Evolutionary conservation across 2,113 vertebrate species (phyloP).

Genomic region (Alosa alosa): DNA sequence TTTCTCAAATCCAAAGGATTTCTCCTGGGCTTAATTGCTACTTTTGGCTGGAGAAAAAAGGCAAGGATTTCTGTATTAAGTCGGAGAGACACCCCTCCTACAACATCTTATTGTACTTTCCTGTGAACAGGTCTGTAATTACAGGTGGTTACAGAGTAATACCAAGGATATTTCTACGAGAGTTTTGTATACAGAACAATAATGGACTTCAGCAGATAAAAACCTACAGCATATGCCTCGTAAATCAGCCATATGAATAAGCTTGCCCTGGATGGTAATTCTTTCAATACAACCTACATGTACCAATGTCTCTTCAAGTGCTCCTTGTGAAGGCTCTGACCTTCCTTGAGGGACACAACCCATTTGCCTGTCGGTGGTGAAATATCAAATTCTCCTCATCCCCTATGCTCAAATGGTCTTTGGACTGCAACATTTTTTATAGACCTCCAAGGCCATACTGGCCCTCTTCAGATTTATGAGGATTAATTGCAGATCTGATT

Average conservation of each 20-base stretch:
- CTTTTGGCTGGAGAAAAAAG: background rate
- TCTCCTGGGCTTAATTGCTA: background rate
- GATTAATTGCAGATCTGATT: conserved; percentile 61
- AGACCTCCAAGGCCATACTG: conserved; percentile 45
- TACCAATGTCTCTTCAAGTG: background rate
- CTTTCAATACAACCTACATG: background rate
- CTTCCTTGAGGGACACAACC: background rate
- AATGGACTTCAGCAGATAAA: background rate
- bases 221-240: background rate
- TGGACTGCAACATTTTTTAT: conserved; percentile 30
- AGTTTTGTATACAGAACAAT: no score
- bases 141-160: no score
- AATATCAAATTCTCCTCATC: background rate
- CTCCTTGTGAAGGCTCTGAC: background rate
- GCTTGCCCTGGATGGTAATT: background rate
- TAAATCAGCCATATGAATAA: background rate
- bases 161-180: no score
- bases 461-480: conserved; percentile 57
- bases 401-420: conserved; percentile 32
- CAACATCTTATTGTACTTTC: no score
- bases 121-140: no score
- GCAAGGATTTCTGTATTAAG: no score
- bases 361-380: background rate
- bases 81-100: no score
- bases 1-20: background rate